These are phyloP conservation scores for Sisyra terminalis DNA, from an alignment of 2,888 invertebrate species.

Conservation along the genomic window DNA sequence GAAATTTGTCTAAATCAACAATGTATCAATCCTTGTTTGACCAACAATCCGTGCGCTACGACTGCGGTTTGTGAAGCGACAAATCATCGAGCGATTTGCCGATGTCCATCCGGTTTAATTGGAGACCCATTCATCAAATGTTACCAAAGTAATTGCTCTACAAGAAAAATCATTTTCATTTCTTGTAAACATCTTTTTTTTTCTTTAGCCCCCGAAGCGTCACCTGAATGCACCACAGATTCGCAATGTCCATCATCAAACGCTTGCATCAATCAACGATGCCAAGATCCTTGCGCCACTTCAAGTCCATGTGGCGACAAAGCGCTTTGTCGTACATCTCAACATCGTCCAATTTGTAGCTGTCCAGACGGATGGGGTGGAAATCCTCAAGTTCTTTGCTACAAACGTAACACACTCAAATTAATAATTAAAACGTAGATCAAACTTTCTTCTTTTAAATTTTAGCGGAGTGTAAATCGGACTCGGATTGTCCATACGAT, in stretches of 20 bases:
- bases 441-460: conserved; percentile 15
- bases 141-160: conserved; percentile 26
- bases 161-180: too few species aligned
- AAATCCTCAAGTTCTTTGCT: conserved; percentile 71
- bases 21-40: conserved; percentile 61
- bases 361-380: conserved; percentile 79
- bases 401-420: conserved; percentile 81
- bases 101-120: conserved; percentile 51
- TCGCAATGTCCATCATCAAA: conserved; percentile 58
- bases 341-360: conserved; percentile 67
- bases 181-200: conserved; percentile 1
- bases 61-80: conserved; percentile 62
- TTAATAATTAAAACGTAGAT: conserved; percentile 16
- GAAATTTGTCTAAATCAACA: conserved; percentile 54
- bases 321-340: conserved; percentile 59
- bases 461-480: conserved; percentile 63
- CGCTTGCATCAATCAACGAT: conserved; percentile 64
- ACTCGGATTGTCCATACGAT: conserved; percentile 71
- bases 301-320: conserved; percentile 65
- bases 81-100: conserved; percentile 61
- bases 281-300: conserved; percentile 64
- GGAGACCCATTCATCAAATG: conserved; percentile 76
- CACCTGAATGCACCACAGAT: conserved; percentile 55
- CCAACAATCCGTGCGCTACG: conserved; percentile 53
- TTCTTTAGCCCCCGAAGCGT: conserved; percentile 27